Conservation (phyloP, 1,140 invertebrate species). For the Pygmarrhopalites habei region DNA sequence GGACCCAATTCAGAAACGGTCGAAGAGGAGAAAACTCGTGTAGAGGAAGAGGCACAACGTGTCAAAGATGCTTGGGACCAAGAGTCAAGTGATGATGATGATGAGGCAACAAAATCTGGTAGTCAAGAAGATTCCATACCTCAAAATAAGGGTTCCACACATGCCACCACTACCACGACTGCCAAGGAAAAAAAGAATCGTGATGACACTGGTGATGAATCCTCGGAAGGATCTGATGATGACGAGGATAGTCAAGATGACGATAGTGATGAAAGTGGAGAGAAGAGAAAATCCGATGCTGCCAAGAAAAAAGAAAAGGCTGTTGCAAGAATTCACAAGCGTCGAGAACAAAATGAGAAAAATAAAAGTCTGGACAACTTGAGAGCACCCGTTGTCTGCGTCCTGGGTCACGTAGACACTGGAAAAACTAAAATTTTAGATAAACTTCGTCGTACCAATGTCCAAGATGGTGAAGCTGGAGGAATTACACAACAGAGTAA, state of each 20-base stretch:
- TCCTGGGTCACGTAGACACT: conserved; percentile 98
- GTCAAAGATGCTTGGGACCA: conserved; percentile 79
- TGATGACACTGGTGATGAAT: conserved; percentile 6
- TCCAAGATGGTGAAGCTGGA: conserved; percentile 97
- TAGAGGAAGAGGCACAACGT: conserved; percentile 4
- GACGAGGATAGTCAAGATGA: conserved; percentile 34
- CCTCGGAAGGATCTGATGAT: neutral
- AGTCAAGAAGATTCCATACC: neutral
- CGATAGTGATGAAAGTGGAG: conserved; percentile 23
- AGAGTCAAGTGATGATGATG: conserved; percentile 48
- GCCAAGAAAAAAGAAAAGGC: conserved; percentile 61
- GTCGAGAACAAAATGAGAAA: conserved; percentile 74
- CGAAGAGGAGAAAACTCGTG: conserved; percentile 45
- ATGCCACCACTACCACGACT: too few relatives aligned
- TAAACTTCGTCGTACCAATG: conserved; percentile 86
- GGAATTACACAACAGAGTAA: conserved; percentile 99
- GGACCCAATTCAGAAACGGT: too few relatives aligned
- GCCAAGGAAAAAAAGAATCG: too few relatives aligned
- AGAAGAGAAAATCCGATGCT: conserved; percentile 54
- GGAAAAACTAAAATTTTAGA: conserved; percentile 97
- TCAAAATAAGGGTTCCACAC: neutral
- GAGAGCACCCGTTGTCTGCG: conserved; percentile 93
- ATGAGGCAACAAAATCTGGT: conserved; percentile 26
- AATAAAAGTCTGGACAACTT: conserved; percentile 69
- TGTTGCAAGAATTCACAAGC: conserved; percentile 64